Conservation (phyloP, 1,140 invertebrate species). For the Pseudomyrmex pallidus region DNA sequence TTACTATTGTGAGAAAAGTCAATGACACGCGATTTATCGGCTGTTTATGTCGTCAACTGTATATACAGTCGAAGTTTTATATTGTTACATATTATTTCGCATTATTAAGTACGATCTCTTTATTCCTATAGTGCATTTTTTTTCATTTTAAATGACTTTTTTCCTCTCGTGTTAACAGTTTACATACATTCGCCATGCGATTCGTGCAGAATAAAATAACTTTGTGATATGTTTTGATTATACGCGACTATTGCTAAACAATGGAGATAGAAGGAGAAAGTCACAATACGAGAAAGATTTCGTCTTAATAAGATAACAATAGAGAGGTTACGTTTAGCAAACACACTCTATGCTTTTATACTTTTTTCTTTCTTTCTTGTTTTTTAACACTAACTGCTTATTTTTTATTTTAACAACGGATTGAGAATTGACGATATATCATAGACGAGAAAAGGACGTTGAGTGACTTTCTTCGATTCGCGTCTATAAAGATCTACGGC, state of each 20-base stretch:
- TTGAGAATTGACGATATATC: background rate
- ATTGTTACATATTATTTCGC: background rate
- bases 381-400: background rate
- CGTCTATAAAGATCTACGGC: constrained; percentile 24
- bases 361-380: background rate
- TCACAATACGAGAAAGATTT: no score
- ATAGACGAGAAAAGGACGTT: constrained; percentile 17
- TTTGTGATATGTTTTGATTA: no score
- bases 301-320: no score
- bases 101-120: constrained; percentile 26
- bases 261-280: no score
- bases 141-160: no score
- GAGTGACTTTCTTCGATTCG: background rate
- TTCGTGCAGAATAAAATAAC: no score
- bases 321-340: no score
- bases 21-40: constrained; percentile 27
- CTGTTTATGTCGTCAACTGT: background rate
- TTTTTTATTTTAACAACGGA: constrained; percentile 2
- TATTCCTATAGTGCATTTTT: background rate
- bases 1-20: background rate
- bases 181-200: no score
- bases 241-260: no score
- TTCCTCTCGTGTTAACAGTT: no score
- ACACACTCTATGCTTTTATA: no score
- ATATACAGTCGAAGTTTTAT: no score